Conservation (phyloP, 1,140 invertebrate species). For the Phenacoccus solenopsis region DNA sequence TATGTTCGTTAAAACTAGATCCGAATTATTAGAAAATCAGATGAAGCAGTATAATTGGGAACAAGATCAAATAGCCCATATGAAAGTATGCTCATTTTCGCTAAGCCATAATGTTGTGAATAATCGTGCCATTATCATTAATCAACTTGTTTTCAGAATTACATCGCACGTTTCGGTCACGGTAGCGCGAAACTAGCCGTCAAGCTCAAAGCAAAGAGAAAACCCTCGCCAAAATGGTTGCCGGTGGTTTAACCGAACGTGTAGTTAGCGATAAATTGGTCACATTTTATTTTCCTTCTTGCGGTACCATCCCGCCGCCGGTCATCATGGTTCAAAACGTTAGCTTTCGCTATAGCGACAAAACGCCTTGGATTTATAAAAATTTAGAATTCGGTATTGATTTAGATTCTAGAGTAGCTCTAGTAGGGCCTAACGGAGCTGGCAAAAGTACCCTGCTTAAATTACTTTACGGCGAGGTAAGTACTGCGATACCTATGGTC, state of each 20-base stretch:
- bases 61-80: slow-evolving; percentile 97
- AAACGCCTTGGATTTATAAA: slow-evolving; percentile 84
- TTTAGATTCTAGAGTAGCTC: slow-evolving; percentile 87
- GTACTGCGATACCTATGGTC: slow-evolving; percentile 27
- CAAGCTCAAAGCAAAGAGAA: slow-evolving; percentile 99
- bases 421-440: slow-evolving; percentile 98
- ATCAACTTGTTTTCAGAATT: slow-evolving; percentile 53
- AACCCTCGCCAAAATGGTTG: slow-evolving; percentile 97
- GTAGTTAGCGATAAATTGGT: slow-evolving; percentile 79
- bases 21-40: slow-evolving; percentile 95
- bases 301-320: slow-evolving; percentile 92
- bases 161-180: slow-evolving; percentile 98
- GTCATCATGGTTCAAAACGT: slow-evolving; percentile 99
- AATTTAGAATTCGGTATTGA: slow-evolving; percentile 98
- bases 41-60: slow-evolving; percentile 99
- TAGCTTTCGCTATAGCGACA: slow-evolving; percentile 84
- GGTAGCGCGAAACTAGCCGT: slow-evolving; percentile 95
- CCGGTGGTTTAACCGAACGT: slow-evolving; percentile 90
- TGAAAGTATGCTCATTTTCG: slow-evolving; percentile 61
- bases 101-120: neutral
- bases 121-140: neutral
- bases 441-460: slow-evolving; percentile 97
- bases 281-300: slow-evolving; percentile 92
- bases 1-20: slow-evolving; percentile 78
- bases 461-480: slow-evolving; percentile 83